These are phyloP conservation scores for Drosophila navojoa DNA, from an alignment of 1,140 invertebrate species.

Conservation along the genomic window DNA sequence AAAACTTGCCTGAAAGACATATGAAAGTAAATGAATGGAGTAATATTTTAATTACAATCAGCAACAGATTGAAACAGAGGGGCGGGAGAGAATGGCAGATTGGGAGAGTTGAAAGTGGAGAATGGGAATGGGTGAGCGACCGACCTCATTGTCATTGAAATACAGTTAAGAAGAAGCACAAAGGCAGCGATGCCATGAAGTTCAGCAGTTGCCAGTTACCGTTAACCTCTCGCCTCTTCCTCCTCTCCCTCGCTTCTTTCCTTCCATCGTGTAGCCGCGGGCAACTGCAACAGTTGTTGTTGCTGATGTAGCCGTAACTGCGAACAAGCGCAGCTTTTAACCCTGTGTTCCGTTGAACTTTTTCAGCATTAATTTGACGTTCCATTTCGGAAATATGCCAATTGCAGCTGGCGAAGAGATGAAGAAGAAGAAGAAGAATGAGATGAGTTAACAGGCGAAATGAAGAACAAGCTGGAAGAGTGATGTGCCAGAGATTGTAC, in stretches of 20 bases:
- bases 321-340: slow-evolving; percentile 38
- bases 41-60: slow-evolving; percentile 19
- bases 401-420: slow-evolving; percentile 26
- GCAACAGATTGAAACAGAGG: slow-evolving; percentile 1
- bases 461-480: background rate
- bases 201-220: slow-evolving; percentile 42
- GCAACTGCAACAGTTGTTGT: slow-evolving; percentile 2
- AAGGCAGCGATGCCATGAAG: slow-evolving; percentile 27
- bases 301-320: slow-evolving; percentile 2
- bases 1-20: slow-evolving; percentile 10
- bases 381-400: slow-evolving; percentile 43
- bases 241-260: background rate
- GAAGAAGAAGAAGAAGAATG: slow-evolving; percentile 1
- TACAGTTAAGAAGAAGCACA: slow-evolving; percentile 70
- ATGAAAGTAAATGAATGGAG: slow-evolving; percentile 18
- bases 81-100: slow-evolving; percentile 7
- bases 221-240: slow-evolving; percentile 18
- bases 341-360: slow-evolving; percentile 47
- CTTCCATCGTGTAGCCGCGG: too few relatives aligned
- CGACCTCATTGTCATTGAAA: slow-evolving; percentile 78
- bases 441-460: too few relatives aligned
- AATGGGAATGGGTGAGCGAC: slow-evolving; percentile 17
- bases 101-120: slow-evolving; percentile 10
- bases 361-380: slow-evolving; percentile 39
- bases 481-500: background rate